Base-by-base conservation (phyloP, 1,140 invertebrate species). In the Cotesia vestalis region DNA sequence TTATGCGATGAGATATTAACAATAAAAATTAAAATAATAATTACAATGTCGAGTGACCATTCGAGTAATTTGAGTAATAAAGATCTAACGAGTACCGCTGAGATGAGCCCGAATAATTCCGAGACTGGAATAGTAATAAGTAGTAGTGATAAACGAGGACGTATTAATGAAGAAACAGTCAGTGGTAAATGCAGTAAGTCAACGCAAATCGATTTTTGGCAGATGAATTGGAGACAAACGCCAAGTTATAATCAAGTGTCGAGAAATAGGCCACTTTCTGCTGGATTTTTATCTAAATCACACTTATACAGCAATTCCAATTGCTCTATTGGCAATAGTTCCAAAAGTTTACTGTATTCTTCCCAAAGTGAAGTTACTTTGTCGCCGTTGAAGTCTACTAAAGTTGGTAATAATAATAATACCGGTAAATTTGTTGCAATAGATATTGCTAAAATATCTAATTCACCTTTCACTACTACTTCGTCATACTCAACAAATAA, bases 311-410 rank as follows among this genome's bases (percentile, higher is more conserved):
- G 66, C 14, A 81, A 80, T 8, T 57, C 75, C 5, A 77, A 70
- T 73, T 75, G 76, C n/a, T 60, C 78, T 5, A 66, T 5, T 64
- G 73, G 70, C 35, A 67, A 4, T 38, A 76, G 68, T 12, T 76
- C 79, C 0, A 77, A 68, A 17, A 77, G 69, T 66, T 59, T 72
- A 0, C 72, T 86, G 12, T 77, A 75, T 0, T 71, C 81, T 5
- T 76, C 79, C 2, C 82, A 85, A 46, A 86, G 83, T 66, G 86
- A 87, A 60, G 69, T 84, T 36, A 76, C 79, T 11, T 69, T 86
- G 4, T 80, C 83, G 4, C 64, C 80, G 12, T 77, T 77, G 40
- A 78, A 20, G 9, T 27, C 2, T 27, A 20, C n/a, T 0, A 17
- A 17, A n/a, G 12, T 20, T 69, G 57, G 75, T 4, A 75, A 78